Conservation (phyloP, 2,888 invertebrate species). For the Pharmacophagus antenor region DNA sequence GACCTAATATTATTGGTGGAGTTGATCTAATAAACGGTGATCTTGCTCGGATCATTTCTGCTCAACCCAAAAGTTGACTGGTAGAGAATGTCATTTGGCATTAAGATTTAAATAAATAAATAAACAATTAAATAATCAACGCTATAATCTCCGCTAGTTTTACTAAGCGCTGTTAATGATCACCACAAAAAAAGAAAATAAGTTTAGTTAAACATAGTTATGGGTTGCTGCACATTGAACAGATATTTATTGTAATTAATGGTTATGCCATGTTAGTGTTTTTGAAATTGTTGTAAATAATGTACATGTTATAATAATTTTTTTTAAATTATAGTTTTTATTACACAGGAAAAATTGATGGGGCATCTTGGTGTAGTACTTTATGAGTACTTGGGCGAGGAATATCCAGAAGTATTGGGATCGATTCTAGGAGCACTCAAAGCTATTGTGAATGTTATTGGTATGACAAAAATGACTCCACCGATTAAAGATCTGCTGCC, state of each 20-base stretch:
- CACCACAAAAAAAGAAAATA: neutral
- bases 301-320: neutral
- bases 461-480: constrained; percentile 99
- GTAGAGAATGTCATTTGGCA: too few relatives aligned
- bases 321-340: constrained; percentile 2
- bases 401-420: constrained; percentile 99
- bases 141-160: neutral
- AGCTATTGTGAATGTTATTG: constrained; percentile 99
- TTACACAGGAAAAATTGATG: constrained; percentile 95
- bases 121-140: too few relatives aligned
- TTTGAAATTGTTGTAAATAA: too few relatives aligned
- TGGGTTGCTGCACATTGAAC: too few relatives aligned
- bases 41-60: too few relatives aligned
- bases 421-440: constrained; percentile 99
- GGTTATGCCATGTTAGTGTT: neutral
- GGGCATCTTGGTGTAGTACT: constrained; percentile 99
- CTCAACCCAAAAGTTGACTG: too few relatives aligned
- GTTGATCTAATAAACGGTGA: too few relatives aligned
- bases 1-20: too few relatives aligned
- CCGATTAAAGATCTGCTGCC: constrained; percentile 99
- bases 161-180: neutral
- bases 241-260: too few relatives aligned
- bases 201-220: too few relatives aligned
- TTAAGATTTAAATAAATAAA: too few relatives aligned
- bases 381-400: constrained; percentile 99